Base-by-base conservation (phyloP, 2,888 invertebrate species). In the Xiphydria camelus region DNA sequence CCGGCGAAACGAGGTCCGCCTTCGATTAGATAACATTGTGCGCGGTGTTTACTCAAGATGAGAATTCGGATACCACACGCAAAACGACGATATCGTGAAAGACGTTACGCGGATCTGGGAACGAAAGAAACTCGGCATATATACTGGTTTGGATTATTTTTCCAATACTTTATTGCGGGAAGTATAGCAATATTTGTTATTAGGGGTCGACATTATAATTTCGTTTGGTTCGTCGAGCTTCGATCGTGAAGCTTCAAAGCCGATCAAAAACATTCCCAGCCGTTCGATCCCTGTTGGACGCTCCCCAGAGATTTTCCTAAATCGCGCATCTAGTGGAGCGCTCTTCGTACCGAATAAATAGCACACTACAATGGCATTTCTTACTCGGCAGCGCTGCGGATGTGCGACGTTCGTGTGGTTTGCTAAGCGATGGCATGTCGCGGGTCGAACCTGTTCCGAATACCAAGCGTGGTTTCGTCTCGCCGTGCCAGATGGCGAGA, bases 371-470 rank as follows among this genome's bases (percentile, higher is more conserved):
- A 51, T 51, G 51, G 49, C 45, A 54, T 51, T 50, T 26, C 41
- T 49, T 42, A 41, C 35, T 35, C 38, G 32, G 19, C 32, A 33
- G 36, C 22, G 23, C 39, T 46, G 46, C 40, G 38, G 18, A 34
- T 34, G 34, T 34, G 34, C 15, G 10, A 17, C 34, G 34, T 19
- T 15, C 15, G 44, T 41, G 41, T 36, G 42, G 55, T 51, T 59
- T 56, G 57, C 54, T 49, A 42, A 55, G 48, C 47, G 55, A 57
- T 57, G 63, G 62, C 52, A 66, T 61, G 64, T 55, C 58, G 59
- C 53, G 62, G 59, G 58, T 66, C 67, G 62, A 64, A 64, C 65
- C 62, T 65, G 68, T 68, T 70, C 68, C 62, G 62, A 68, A 68
- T 68, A 65, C 66, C 64, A 43, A 40, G n/a, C 9, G 10, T 17